Conservation (phyloP, 2,888 invertebrate species). For the Gerris lacustris region DNA sequence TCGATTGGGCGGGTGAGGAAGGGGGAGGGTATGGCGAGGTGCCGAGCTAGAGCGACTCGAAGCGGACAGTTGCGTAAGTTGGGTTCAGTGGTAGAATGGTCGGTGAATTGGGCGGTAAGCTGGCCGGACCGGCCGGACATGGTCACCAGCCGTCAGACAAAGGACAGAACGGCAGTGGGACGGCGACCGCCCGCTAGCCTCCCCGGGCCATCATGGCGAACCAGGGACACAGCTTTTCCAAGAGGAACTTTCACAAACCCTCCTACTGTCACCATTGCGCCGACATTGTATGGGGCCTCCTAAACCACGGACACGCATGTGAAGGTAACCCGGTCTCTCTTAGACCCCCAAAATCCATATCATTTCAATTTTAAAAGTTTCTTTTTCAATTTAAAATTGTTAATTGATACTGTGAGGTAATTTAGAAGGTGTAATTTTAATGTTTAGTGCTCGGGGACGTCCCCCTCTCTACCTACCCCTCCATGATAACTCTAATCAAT, state of each 20-base stretch:
- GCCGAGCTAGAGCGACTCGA: background rate
- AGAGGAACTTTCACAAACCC: conserved; percentile 99
- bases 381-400: background rate
- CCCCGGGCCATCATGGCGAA: conserved; percentile 36
- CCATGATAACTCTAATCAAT: conserved; percentile 21
- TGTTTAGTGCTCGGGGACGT: conserved; percentile 15
- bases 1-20: no score
- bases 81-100: background rate
- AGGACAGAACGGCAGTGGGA: conserved; percentile 42
- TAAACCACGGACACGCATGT: conserved; percentile 98
- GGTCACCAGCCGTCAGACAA: conserved; percentile 33
- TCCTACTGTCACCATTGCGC: conserved; percentile 99
- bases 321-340: conserved; percentile 63
- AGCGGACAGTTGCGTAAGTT: background rate
- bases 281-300: conserved; percentile 99
- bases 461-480: conserved; percentile 26
- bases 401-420: no score
- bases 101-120: conserved; percentile 3
- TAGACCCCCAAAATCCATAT: conserved; percentile 36
- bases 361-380: conserved; percentile 27
- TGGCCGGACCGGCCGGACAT: conserved; percentile 17
- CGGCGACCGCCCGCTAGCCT: conserved; percentile 38
- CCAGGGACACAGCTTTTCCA: conserved; percentile 95
- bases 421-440: no score
- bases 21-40: background rate